A percentile compares a stretch with the other conserved stretches of the same genome.
These are phyloP conservation scores for Sisor rabdophorus DNA, from an alignment of 2,113 vertebrate species.

Conservation along the genomic window DNA sequence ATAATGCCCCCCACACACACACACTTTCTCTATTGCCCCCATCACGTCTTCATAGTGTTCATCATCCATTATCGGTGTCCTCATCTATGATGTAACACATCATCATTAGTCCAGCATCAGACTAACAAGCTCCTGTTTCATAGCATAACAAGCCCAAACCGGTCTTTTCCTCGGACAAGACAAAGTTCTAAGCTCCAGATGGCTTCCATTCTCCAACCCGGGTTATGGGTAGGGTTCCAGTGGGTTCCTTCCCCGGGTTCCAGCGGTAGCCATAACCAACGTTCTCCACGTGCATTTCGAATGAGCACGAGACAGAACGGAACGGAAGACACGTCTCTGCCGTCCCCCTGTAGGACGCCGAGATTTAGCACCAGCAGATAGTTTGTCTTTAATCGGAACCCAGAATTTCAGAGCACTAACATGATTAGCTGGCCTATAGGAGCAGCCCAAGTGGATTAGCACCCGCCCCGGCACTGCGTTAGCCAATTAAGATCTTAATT, in stretches of 20 bases:
- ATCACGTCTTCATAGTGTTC: conserved; percentile 38
- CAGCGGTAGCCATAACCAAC: conserved; percentile 26
- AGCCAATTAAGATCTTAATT: conserved; percentile 52
- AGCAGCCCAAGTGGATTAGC: conserved; percentile 39
- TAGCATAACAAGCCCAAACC: conserved; percentile 21
- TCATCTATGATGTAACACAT: conserved; percentile 42
- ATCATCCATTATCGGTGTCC: conserved; percentile 37
- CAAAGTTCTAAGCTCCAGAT: background rate
- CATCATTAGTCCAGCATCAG: conserved; percentile 45
- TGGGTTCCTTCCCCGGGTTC: no score
- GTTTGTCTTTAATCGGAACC: conserved; percentile 31
- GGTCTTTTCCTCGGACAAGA: no score
- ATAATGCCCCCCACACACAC: background rate
- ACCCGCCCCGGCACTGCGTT: conserved; percentile 40
- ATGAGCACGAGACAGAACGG: conserved; percentile 20
- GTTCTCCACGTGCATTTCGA: conserved; percentile 22
- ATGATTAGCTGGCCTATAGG: conserved; percentile 43
- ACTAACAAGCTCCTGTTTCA: conserved; percentile 44
- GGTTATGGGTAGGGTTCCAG: no score
- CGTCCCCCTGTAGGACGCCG: conserved; percentile 37
- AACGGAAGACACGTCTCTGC: background rate
- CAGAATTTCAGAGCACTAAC: conserved; percentile 49
- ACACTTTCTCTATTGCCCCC: conserved; percentile 12
- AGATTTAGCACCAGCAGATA: conserved; percentile 35
- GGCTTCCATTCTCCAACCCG: no score